phyloP scores from a whole-genome alignment of 2,797 vertebrate species.

The Rhinatrema bivittatum region DNA sequence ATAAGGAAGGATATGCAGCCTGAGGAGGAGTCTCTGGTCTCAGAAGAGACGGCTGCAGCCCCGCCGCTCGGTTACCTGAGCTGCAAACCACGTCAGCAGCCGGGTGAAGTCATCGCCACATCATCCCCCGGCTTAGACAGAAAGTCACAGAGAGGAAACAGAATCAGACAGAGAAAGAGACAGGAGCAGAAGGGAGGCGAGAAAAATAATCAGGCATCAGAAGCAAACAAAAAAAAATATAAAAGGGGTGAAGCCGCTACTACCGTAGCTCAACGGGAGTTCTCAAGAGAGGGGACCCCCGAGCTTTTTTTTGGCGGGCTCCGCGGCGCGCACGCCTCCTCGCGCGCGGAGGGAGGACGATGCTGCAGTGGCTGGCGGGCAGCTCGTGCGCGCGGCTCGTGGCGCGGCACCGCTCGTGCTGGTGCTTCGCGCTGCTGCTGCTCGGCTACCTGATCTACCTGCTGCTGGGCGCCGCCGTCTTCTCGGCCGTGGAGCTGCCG shows the following conservation, averaged over 20 bases:
- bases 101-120: too few relatives aligned
- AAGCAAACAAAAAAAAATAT: background rate
- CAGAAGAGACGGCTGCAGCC: background rate
- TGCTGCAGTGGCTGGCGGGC: conserved; percentile 82
- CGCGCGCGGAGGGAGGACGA: conserved; percentile 29
- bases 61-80: conserved; percentile 45
- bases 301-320: background rate
- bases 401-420: conserved; percentile 81
- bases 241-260: background rate
- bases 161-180: conserved; percentile 15
- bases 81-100: conserved; percentile 47
- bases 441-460: conserved; percentile 84
- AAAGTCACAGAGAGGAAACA: conserved; percentile 5
- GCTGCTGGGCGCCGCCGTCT: conserved; percentile 86
- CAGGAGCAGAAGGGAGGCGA: background rate
- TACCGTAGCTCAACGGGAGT: too few relatives aligned
- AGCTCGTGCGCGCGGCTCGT: conserved; percentile 83
- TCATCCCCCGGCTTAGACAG: conserved; percentile 29
- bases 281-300: background rate
- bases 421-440: conserved; percentile 77
- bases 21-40: background rate
- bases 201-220: background rate
- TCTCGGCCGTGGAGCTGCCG: conserved; percentile 88
- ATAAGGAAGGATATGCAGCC: background rate
- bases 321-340: background rate